Conservation (phyloP, 37 sponge, comb jelly and placozoan species). For the Chondrilla cf. caribensis region DNA sequence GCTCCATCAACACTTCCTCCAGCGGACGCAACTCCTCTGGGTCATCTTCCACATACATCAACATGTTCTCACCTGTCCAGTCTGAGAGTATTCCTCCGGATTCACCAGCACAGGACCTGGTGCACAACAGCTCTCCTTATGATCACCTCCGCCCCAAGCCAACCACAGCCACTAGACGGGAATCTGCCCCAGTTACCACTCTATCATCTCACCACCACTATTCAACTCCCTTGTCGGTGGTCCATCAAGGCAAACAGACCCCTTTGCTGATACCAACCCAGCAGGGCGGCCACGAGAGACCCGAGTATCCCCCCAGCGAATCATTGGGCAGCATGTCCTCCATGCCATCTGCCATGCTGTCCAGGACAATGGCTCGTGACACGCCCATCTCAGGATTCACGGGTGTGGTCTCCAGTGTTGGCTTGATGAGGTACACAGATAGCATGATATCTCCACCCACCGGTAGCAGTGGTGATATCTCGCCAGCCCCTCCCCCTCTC, state of each 20-base stretch:
- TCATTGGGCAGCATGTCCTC: not conserved
- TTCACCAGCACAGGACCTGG: not conserved
- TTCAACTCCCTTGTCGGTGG: not conserved
- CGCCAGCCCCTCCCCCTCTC: not conserved
- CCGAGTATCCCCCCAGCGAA: not conserved
- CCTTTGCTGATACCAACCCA: not conserved
- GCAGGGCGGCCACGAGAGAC: not conserved
- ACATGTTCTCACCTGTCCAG: not conserved
- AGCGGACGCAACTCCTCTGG: not conserved
- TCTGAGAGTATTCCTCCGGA: not conserved
- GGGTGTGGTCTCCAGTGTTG: not conserved
- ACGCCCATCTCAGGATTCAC: slow-evolving; percentile 25
- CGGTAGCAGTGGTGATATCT: not conserved
- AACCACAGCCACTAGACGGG: not conserved
- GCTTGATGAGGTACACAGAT: not conserved
- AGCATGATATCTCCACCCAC: slow-evolving; percentile 34
- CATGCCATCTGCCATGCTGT: not conserved
- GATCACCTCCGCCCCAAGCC: not conserved
- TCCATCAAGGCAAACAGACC: not conserved
- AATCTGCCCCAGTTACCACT: not conserved
- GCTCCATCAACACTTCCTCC: slow-evolving; percentile 2
- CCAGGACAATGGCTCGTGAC: not conserved
- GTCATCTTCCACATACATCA: not conserved
- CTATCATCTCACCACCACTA: not conserved
- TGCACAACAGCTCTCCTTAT: not conserved